Base-by-base conservation (phyloP, 2,888 invertebrate genomes). In the Drosophila kambysellisi region DNA sequence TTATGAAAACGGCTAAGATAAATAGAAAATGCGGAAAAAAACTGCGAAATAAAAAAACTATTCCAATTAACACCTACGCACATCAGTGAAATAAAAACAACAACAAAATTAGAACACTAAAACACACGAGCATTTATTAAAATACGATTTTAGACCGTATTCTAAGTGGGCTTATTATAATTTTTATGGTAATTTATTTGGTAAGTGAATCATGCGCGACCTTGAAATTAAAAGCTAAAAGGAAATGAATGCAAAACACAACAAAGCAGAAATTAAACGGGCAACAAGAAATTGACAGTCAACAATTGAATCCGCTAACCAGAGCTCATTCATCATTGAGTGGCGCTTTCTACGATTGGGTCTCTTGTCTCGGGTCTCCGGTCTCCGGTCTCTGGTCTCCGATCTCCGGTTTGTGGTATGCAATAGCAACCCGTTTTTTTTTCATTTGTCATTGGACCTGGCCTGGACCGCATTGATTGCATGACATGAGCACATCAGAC, bases 401-500 rank as follows among this genome's bases (percentile, higher is more conserved):
- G 37, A 15, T 17, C 39, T 46, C 25, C 25, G 46, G 25, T 48
- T 29, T 60, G 30, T 50, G 76, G 59, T 37, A 52, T 64, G 75
- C 62, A 74, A 74, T 43, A 33, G 61, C 64, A 76, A 81, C 81
- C 30, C 62, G 76, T 70, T 77, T 46, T 60, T 33, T 77, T 46
- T 60, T 33, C 70, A 69, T 77, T 81, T 79, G 76, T 79, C 79
- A 76, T 79, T 67, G 60, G 37, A 41, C 6, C 52, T 30, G 63
- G 75, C 8, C 51, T 54, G 46, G 46, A 64, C 53, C 54, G 76
- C 84, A 76, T 76, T 86, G 86, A 86, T 86, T 86, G 86, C 86
- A 81, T 86, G 90, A 90, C 86, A 81, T 74, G 90, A 67, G 79
- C 88, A 71, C 88, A 86, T 90, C 89, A 86, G 77, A 65, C 84